Evolutionary conservation across 2,888 invertebrate genomes (phyloP).

Genomic region (Nomada flava): DNA sequence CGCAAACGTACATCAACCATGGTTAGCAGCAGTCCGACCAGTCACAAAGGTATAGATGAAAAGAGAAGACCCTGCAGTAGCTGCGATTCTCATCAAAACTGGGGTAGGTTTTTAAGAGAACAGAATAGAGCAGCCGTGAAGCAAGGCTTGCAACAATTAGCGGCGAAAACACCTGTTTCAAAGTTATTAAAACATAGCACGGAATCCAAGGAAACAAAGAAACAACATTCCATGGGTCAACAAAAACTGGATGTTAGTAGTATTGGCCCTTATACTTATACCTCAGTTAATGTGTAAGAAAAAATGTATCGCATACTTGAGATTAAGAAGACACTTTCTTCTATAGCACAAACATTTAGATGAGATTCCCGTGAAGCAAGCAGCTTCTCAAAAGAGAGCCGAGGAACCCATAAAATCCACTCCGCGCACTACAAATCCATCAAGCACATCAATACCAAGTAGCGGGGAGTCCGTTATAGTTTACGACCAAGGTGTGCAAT

Average conservation of each 20-base stretch:
- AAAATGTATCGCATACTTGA: neutral
- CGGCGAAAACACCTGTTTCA: slow-evolving; percentile 42
- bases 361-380: slow-evolving; percentile 66
- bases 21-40: slow-evolving; percentile 62
- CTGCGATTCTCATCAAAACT: slow-evolving; percentile 52
- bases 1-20: slow-evolving; percentile 70
- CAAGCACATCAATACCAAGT: slow-evolving; percentile 65
- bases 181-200: slow-evolving; percentile 58
- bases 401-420: slow-evolving; percentile 55
- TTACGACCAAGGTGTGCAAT: slow-evolving; percentile 72
- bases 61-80: slow-evolving; percentile 57
- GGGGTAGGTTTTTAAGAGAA: slow-evolving; percentile 69
- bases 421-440: slow-evolving; percentile 60
- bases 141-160: slow-evolving; percentile 66
- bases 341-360: slow-evolving; percentile 58
- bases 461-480: slow-evolving; percentile 71
- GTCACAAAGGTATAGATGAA: slow-evolving; percentile 62
- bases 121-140: slow-evolving; percentile 69
- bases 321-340: neutral
- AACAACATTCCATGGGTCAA: neutral
- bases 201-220: slow-evolving; percentile 58
- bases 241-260: slow-evolving; percentile 30
- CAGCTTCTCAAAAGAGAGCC: slow-evolving; percentile 55
- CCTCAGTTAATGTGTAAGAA: neutral
- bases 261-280: neutral